These are phyloP conservation scores for Siniperca chuatsi DNA, from an alignment of 2,113 vertebrate species.

Conservation along the genomic window DNA sequence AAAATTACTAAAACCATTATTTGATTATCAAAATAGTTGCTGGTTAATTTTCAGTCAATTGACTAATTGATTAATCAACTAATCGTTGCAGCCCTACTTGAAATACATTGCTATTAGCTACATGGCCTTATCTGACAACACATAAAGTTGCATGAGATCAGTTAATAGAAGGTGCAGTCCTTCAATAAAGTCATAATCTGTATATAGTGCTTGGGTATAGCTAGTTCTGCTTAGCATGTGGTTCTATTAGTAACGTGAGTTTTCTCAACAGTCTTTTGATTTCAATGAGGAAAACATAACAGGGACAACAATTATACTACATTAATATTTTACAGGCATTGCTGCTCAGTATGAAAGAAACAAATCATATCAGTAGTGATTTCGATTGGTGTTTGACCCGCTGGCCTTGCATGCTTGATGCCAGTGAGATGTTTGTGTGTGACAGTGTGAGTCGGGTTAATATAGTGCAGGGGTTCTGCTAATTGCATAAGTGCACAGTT, in stretches of 20 bases:
- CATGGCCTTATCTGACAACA: neutral
- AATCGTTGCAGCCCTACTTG: neutral
- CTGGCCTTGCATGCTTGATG: constrained; percentile 38
- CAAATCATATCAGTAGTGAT: constrained; percentile 35
- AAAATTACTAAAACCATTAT: neutral
- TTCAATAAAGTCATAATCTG: neutral
- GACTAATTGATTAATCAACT: neutral
- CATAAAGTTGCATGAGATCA: neutral
- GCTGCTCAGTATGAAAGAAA: constrained; percentile 17
- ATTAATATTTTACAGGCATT: constrained; percentile 42
- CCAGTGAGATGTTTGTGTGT: constrained; percentile 20
- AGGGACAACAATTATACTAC: constrained; percentile 9
- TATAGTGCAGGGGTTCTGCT: constrained; percentile 49
- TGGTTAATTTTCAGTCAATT: neutral
- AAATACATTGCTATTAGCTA: neutral
- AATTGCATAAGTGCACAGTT: constrained; percentile 60
- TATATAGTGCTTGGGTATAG: neutral
- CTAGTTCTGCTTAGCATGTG: neutral
- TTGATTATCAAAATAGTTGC: neutral
- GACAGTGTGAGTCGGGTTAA: constrained; percentile 49
- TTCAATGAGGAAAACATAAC: constrained; percentile 3
- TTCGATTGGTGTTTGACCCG: constrained; percentile 42
- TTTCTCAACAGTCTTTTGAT: neutral
- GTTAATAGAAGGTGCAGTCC: neutral
- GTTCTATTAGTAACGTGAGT: neutral